These are phyloP conservation scores for Coelogynopora nodosa DNA, from an alignment of 2,888 invertebrate species.

Conservation along the genomic window DNA sequence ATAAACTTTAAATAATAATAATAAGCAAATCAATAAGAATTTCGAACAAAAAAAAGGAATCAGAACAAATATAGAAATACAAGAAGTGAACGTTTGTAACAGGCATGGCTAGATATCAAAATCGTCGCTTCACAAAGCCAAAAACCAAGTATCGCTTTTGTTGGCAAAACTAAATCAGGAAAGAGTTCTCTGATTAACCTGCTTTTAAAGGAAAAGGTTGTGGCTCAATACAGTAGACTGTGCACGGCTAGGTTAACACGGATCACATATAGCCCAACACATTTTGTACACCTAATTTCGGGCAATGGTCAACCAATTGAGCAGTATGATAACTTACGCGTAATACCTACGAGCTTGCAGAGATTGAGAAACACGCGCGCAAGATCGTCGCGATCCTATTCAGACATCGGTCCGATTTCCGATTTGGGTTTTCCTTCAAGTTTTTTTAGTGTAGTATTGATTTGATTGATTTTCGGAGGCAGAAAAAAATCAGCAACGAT, in stretches of 20 bases:
- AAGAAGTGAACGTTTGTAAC: too few relatives aligned
- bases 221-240: background rate
- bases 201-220: background rate
- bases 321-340: background rate
- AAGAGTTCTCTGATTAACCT: constrained; percentile 41
- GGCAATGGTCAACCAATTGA: background rate
- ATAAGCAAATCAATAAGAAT: too few relatives aligned
- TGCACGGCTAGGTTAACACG: background rate
- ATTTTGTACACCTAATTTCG: background rate
- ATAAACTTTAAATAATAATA: too few relatives aligned
- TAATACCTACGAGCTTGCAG: background rate
- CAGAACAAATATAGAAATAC: too few relatives aligned
- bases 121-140: too few relatives aligned
- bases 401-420: background rate
- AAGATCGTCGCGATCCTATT: background rate
- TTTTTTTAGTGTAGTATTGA: constrained; percentile 35
- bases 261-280: background rate
- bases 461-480: constrained; percentile 34
- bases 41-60: too few relatives aligned
- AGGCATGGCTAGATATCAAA: too few relatives aligned
- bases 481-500: background rate
- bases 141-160: background rate
- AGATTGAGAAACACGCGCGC: too few relatives aligned
- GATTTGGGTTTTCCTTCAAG: background rate
- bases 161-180: constrained; percentile 12